Conservation (phyloP, 2,113 vertebrate species). For the Cololabis saira region DNA sequence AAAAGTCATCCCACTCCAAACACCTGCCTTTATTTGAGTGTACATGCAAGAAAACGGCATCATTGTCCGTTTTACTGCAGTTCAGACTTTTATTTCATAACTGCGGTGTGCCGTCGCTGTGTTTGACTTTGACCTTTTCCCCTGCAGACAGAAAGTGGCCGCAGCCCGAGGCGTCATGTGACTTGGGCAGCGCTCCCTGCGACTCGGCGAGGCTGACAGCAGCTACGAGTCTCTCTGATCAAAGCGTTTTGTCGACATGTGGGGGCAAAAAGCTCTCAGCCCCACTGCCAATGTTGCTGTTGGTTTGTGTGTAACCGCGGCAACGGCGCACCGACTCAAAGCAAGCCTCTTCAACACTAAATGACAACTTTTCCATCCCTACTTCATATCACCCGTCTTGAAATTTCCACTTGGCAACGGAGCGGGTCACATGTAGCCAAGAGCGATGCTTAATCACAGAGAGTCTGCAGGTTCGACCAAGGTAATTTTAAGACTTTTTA, state of each 20-base stretch:
- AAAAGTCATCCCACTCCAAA: neutral
- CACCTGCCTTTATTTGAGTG: neutral
- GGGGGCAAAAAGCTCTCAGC: conserved; percentile 25
- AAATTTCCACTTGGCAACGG: conserved; percentile 28
- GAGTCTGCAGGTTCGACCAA: too few relatives aligned
- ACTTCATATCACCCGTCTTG: conserved; percentile 12
- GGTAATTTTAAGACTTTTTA: too few relatives aligned
- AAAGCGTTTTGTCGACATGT: conserved; percentile 24
- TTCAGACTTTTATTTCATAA: conserved; percentile 2
- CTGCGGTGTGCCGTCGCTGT: neutral
- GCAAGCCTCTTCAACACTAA: neutral
- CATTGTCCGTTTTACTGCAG: conserved; percentile 11
- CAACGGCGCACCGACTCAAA: conserved; percentile 19
- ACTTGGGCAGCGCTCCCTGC: neutral
- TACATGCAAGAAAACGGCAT: neutral
- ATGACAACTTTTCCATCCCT: conserved; percentile 31
- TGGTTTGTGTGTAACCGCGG: conserved; percentile 39
- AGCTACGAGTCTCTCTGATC: conserved; percentile 3
- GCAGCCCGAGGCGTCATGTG: conserved; percentile 2
- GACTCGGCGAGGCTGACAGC: conserved; percentile 2
- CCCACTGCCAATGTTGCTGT: conserved; percentile 22
- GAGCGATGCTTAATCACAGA: conserved; percentile 3
- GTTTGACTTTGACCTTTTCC: conserved; percentile 32
- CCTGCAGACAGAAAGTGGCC: neutral
- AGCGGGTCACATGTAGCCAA: conserved; percentile 26